Evolutionary conservation across 2,888 invertebrate species (phyloP), one percentile per base, ranked within the genome.

Genomic region (Stenotaenia linearis): DNA sequence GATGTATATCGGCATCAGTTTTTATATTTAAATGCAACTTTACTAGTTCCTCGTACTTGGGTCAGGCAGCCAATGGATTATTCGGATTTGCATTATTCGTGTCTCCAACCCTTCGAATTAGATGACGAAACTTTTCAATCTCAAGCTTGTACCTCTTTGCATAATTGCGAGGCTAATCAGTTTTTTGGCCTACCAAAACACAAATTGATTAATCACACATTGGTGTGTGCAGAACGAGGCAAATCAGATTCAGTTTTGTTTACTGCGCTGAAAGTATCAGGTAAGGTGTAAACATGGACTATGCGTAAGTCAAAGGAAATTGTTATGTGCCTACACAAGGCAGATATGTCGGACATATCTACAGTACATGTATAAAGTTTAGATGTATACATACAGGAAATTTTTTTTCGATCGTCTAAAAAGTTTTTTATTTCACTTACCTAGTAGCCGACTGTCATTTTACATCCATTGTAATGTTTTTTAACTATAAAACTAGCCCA

Each of bases 1-100:
- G 32, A 30, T 75, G 75, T 21, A 4, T 35, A 35, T 32, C 9
- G 32, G 2, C 1, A 75, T 10, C 61, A 61, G 10, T 28, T 25
- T 25, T 35, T 75, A 10, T 25, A 32, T 75, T 45, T 77, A 25
- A 77, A 77, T 45, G 77, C 77, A n/a, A 77, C 77, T 45, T 40
- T 77, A 40, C 18, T 77, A 4, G 45, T 45, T 18, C 77, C 77
- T 23, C 37, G 77, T 12, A 45, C 77, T 40, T 25, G 45, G 1
- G 37, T 1, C 21, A 18, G 77, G 12, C 77, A 77, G 25, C 77
- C 77, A 9, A 15, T 37, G n/a, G 21, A 15, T 40, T 77, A 77
- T 45, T 35, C 35, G 2, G 75, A 75, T 30, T 37, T 75, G 32
- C 15, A 7, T 10, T 7, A 1, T 15, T 32, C 32, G 1, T 75